Percentiles rank a stretch among this genome's conserved stretches.
Evolutionary conservation across 2,113 vertebrate genomes (phyloP).

Genomic region (Todiramphus saurophagus): DNA sequence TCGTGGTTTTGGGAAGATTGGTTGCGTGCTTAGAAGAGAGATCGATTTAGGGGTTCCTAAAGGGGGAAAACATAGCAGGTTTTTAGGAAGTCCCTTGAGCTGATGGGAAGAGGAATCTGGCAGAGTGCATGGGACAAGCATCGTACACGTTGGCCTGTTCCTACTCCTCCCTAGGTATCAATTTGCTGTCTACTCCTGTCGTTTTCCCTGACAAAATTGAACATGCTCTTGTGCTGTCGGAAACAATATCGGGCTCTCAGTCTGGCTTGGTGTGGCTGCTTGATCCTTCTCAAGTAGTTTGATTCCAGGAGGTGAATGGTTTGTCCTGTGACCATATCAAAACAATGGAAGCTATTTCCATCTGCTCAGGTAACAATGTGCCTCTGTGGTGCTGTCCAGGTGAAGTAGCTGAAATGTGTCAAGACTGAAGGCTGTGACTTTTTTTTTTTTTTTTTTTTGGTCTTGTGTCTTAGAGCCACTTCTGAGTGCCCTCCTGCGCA

Average conservation of each 20-base stretch:
- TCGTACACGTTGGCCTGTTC: not conserved
- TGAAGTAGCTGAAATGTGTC: not conserved
- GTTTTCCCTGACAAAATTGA: not conserved
- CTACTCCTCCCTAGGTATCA: accelerated
- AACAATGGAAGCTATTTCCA: not conserved
- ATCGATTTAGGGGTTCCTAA: not conserved
- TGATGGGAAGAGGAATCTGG: not conserved
- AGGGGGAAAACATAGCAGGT: not conserved
- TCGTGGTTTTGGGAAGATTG: not conserved
- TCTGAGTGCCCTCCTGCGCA: slow-evolving; percentile 85
- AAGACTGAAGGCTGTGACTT: not conserved
- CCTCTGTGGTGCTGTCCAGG: not conserved
- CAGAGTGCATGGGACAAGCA: accelerated
- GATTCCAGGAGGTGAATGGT: not conserved
- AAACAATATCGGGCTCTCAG: not conserved
- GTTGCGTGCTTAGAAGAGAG: not conserved
- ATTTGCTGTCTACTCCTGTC: not conserved
- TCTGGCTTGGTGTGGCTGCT: not conserved
- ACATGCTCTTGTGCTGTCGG: not conserved
- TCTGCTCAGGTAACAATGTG: not conserved
- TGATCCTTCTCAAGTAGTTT: not conserved
- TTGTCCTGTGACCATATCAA: not conserved
- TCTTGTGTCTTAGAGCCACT: slow-evolving; percentile 83
- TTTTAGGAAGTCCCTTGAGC: not conserved
- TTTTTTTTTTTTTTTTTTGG: not conserved